Base-by-base conservation (phyloP, 1,140 invertebrate species). In the Rhysida immarginata region DNA sequence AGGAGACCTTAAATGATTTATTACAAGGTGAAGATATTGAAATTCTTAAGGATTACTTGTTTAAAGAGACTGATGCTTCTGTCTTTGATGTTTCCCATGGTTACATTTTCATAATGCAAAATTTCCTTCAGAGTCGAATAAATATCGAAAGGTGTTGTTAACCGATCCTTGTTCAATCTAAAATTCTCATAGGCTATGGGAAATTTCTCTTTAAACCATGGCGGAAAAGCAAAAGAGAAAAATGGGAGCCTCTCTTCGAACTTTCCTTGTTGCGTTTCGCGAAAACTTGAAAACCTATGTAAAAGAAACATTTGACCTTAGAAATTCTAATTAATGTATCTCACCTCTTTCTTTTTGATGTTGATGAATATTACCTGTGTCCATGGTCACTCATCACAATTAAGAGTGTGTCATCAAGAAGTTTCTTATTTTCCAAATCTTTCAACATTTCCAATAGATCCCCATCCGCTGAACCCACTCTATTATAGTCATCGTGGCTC, bases 351-450 rank as follows among this genome's bases (percentile, higher is more conserved):
- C n/a, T n/a, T n/a, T n/a, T n/a, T n/a, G n/a, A n/a, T n/a, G n/a
- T n/a, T n/a, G n/a, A n/a, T n/a, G n/a, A n/a, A n/a, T n/a, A n/a
- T n/a, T n/a, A n/a, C 81, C 85, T 82, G 58, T 85, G 81, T 14
- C 89, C 88, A 70, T 93, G 88, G 73, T 94, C 88, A 20, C 85
- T 84, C 83, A 92, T 87, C 1, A 92, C 63, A 43, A 93, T 79
- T 1, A 94, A 69, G 55, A 93, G 63, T 0, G 88, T 87, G 61
- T 90, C 80, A 61, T 91, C 81, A 0, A 87, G 70, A 27, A 78
- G 65, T 0, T 79, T 79, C 26, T 61, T 60, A 2, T 57, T 25
- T 50, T 73, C 69, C 2, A 89, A 62, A 71, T 85, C 84, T n/a
- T 64, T 58, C 1, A 73, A 55, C 26, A 77, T 68, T 1, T 78